Evolutionary conservation across 2,888 invertebrate genomes (phyloP), one percentile per base, ranked within the genome.

Genomic region (Hartigia nigra): DNA sequence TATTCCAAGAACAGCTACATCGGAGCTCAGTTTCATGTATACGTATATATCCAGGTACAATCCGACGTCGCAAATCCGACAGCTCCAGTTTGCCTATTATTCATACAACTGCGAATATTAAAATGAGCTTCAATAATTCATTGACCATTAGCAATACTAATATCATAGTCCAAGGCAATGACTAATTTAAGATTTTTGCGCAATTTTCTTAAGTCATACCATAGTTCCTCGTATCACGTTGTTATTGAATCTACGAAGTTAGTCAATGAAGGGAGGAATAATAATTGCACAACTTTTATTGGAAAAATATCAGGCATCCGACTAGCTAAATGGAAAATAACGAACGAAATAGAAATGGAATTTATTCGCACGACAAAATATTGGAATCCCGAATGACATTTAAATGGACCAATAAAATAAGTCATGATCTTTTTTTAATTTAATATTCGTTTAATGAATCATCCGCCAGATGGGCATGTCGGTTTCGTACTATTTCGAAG

Each of bases 1-100:
- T 80, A 78, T 79, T 80, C 79, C 76, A 76, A 79, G 79, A 32
- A 55, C 72, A 12, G 31, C 34, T 23, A 34, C 72, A 31, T 34
- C 32, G 1, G 72, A 32, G 34, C 72, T 12, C 14, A 14, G 72
- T 23, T 72, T 12, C 75, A 3, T 23, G 23, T 75, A 34, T 36
- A 75, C 75, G 75, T 75, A 75, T 75, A 75, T n/a, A 75, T 36
- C 23, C 37, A 72, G 32, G 31, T 75, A 75, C 12, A 37, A 14
- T 69, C 32, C 31, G 14, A 74, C 55, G 69, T 31, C n/a, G 76
- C 70, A 55, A 69, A 75, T 75, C 12, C 37, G 39, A 75, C n/a
- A 14, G 72, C 72, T 31, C 72, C 34, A 32, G 72, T 72, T 31
- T 55, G n/a, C 32, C 72, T 31, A 72, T 72, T 72, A 72, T 72